Evolutionary conservation across 2,888 invertebrate species (phyloP).

Genomic region (Meghimatium bilineatum): DNA sequence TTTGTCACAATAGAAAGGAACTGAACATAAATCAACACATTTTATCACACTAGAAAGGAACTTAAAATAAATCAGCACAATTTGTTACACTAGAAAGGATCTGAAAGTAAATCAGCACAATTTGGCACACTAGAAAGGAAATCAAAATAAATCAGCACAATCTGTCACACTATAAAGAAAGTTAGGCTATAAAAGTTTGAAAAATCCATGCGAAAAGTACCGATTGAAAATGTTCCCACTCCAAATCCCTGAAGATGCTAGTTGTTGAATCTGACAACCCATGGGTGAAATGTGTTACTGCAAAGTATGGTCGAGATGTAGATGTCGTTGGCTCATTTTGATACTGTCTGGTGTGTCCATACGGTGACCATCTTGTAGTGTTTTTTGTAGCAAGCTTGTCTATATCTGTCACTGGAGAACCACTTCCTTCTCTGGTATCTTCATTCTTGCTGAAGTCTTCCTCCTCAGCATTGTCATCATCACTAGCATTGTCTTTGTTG

Average conservation of each 20-base stretch:
- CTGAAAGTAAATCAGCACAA: constrained; percentile 6
- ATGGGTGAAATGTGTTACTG: not conserved
- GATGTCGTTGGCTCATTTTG: not conserved
- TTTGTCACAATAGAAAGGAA: not conserved
- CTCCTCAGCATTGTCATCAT: constrained; percentile 17
- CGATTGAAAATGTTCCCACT: constrained; percentile 34
- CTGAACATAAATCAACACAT: not conserved
- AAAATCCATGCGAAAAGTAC: constrained; percentile 41
- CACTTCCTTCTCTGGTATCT: constrained; percentile 21
- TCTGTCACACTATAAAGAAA: not conserved
- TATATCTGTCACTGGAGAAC: not conserved
- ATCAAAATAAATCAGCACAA: constrained; percentile 3
- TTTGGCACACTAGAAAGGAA: not conserved
- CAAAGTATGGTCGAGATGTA: constrained; percentile 17
- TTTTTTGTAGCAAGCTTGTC: not conserved
- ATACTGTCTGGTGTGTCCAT: not conserved
- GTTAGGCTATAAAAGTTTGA: not conserved
- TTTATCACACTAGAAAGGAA: not conserved
- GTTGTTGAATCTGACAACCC: constrained; percentile 12
- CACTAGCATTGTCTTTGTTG: not conserved
- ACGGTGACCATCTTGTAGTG: not conserved
- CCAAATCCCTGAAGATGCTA: constrained; percentile 11
- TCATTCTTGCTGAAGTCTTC: not conserved
- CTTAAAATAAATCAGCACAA: constrained; percentile 7
- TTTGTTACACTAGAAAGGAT: not conserved